These are phyloP conservation scores for Phaonia tiefii DNA, from an alignment of 2,888 invertebrate genomes.

Conservation along the genomic window DNA sequence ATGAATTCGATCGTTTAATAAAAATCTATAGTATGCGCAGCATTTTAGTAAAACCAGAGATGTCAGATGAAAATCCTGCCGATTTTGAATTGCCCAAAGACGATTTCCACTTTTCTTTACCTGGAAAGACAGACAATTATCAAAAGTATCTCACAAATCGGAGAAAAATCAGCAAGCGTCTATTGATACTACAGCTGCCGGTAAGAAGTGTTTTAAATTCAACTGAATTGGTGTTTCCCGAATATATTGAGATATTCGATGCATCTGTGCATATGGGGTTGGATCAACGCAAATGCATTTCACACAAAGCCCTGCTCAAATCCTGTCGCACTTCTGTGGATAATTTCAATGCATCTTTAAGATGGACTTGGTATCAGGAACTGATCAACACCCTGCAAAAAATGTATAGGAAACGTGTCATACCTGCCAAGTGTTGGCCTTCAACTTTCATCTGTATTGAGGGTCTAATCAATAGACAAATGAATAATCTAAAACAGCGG, in stretches of 20 bases:
- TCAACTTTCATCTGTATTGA: slow-evolving; percentile 80
- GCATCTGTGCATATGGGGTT: slow-evolving; percentile 69
- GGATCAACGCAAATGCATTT: slow-evolving; percentile 72
- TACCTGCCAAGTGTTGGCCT: slow-evolving; percentile 73
- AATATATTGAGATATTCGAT: slow-evolving; percentile 72
- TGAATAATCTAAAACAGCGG: slow-evolving; percentile 85
- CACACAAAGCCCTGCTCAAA: slow-evolving; percentile 73
- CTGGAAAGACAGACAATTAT: slow-evolving; percentile 84
- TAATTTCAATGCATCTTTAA: slow-evolving; percentile 77
- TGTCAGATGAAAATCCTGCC: slow-evolving; percentile 79
- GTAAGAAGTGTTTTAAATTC: slow-evolving; percentile 81
- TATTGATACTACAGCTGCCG: slow-evolving; percentile 84
- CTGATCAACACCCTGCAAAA: slow-evolving; percentile 76
- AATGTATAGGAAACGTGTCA: slow-evolving; percentile 74
- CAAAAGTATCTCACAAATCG: slow-evolving; percentile 83
- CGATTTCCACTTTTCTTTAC: slow-evolving; percentile 82
- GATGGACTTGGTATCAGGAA: slow-evolving; percentile 80
- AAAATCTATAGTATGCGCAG: slow-evolving; percentile 85
- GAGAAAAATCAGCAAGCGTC: slow-evolving; percentile 82
- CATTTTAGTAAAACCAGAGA: slow-evolving; percentile 84
- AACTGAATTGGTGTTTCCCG: slow-evolving; percentile 79
- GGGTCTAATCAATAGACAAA: slow-evolving; percentile 83
- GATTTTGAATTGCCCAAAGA: slow-evolving; percentile 78
- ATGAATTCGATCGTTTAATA: slow-evolving; percentile 83
- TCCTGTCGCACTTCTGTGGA: slow-evolving; percentile 75